These are phyloP conservation scores for Amiota communis DNA, from an alignment of 2,888 invertebrate genomes.

Conservation along the genomic window DNA sequence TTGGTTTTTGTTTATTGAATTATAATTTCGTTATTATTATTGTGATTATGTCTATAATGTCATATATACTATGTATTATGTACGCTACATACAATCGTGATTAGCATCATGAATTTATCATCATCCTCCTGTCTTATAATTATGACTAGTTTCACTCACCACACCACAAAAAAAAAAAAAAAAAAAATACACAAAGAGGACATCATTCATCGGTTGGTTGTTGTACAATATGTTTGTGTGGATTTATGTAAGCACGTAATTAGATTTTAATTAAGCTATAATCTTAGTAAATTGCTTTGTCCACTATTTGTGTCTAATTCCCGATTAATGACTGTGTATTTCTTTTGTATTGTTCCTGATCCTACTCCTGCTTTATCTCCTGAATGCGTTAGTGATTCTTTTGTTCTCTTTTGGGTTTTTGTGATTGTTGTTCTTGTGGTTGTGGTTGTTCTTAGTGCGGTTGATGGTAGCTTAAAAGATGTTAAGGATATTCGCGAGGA, in stretches of 20 bases:
- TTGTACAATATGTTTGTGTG: conserved; percentile 29
- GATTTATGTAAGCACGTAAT: conserved; percentile 46
- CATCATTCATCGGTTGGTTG: background rate
- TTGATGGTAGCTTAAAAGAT: background rate
- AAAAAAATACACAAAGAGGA: too few species aligned
- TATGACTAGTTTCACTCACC: background rate
- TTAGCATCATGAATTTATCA: background rate
- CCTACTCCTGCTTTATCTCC: background rate
- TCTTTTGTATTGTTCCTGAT: background rate
- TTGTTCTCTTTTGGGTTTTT: background rate
- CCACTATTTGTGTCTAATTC: conserved; percentile 4
- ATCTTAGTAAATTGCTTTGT: conserved; percentile 45
- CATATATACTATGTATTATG: background rate
- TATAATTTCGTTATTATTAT: background rate
- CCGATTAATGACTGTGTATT: background rate
- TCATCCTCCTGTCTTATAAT: background rate
- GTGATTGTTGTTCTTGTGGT: background rate
- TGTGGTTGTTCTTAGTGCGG: conserved; percentile 32
- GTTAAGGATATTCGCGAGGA: background rate
- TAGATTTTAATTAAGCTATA: conserved; percentile 61
- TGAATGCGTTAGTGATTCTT: conserved; percentile 17
- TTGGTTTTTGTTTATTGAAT: background rate
- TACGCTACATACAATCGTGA: background rate
- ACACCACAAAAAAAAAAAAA: conserved; percentile 4
- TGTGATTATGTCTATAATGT: background rate